These are phyloP conservation scores for Ardeotis arabs DNA, from an alignment of 2,113 vertebrate species.

Conservation along the genomic window DNA sequence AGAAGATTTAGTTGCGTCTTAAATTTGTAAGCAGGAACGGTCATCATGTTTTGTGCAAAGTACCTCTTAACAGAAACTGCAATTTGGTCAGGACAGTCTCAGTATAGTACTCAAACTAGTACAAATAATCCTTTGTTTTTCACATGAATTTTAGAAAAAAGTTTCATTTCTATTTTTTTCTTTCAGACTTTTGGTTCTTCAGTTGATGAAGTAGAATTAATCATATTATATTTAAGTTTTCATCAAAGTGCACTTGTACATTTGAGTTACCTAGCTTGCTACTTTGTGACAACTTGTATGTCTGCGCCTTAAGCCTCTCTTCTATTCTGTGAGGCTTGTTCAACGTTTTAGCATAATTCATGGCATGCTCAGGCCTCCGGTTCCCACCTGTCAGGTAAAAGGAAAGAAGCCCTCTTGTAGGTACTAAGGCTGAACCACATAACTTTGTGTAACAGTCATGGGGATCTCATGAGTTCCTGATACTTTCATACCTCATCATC, in stretches of 20 bases:
- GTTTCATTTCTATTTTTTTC: not conserved
- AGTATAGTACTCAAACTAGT: not conserved
- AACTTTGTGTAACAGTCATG: not conserved
- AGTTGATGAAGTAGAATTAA: conserved; percentile 21
- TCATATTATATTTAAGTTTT: conserved; percentile 35
- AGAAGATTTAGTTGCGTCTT: not conserved
- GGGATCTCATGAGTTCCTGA: not conserved
- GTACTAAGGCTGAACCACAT: conserved; percentile 4
- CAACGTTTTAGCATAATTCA: not conserved
- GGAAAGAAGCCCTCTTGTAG: not conserved
- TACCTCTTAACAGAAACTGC: not conserved
- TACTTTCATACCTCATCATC: not conserved
- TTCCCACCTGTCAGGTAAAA: conserved; percentile 1
- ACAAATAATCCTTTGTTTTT: not conserved
- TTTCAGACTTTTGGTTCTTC: not conserved
- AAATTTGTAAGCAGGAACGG: not conserved
- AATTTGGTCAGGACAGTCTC: not conserved
- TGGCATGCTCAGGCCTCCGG: not conserved
- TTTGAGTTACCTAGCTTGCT: not conserved
- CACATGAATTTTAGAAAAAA: not conserved
- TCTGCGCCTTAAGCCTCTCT: not conserved
- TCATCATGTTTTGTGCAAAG: not conserved
- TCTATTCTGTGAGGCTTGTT: not conserved
- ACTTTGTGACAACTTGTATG: not conserved
- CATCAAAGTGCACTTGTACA: not conserved